These are phyloP conservation scores for Lutraria rhynchaena DNA, from an alignment of 1,140 invertebrate genomes.

Conservation along the genomic window DNA sequence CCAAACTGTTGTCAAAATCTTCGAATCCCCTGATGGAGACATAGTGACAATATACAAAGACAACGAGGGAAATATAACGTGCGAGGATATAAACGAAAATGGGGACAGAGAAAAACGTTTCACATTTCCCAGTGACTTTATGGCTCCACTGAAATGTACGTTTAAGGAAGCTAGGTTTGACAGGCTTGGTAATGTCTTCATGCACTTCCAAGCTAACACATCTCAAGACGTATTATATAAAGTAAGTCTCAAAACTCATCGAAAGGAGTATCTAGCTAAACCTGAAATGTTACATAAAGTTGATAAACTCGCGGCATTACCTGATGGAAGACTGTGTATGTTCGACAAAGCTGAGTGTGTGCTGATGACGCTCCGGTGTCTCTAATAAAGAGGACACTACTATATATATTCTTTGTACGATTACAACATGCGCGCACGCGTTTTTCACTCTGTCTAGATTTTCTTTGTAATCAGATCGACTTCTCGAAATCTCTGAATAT, in stretches of 20 bases:
- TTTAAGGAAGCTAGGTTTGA: constrained; percentile 53
- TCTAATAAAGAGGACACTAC: constrained; percentile 17
- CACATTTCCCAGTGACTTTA: constrained; percentile 15
- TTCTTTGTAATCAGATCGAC: too few relatives aligned
- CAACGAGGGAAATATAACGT: constrained; percentile 32
- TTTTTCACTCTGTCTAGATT: too few relatives aligned
- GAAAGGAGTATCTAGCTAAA: constrained; percentile 42
- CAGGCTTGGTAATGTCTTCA: constrained; percentile 23
- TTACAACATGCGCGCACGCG: too few relatives aligned
- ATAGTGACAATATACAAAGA: constrained; percentile 29
- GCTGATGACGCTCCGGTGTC: constrained; percentile 36
- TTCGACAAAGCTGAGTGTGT: constrained; percentile 53
- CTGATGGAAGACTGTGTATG: constrained; percentile 46
- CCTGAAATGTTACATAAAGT: constrained; percentile 54
- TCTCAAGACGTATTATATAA: constrained; percentile 39
- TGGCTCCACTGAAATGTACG: constrained; percentile 1
- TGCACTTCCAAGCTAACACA: constrained; percentile 37
- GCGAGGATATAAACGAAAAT: constrained; percentile 35
- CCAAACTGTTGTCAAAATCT: constrained; percentile 19
- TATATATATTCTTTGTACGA: too few relatives aligned
- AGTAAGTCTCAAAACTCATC: neutral
- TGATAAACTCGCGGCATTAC: constrained; percentile 48
- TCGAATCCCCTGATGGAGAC: constrained; percentile 52
- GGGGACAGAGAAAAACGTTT: constrained; percentile 24
- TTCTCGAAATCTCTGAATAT: too few relatives aligned